Conservation (phyloP, 2,888 invertebrate species). For the Camponotus fellah region DNA sequence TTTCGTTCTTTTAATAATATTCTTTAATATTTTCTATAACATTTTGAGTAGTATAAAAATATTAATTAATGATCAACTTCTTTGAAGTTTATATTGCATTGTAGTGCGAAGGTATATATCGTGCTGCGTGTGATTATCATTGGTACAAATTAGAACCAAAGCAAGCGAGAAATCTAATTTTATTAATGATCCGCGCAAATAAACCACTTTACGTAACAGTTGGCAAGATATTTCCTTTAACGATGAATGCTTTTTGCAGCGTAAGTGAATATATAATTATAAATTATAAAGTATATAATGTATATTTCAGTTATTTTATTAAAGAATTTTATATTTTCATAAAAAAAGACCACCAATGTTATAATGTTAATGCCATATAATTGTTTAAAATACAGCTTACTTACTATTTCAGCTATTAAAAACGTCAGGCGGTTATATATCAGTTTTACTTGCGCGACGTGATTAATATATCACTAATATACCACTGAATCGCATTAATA, state of each 20-base stretch:
- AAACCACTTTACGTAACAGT: slow-evolving; percentile 63
- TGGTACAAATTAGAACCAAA: slow-evolving; percentile 47
- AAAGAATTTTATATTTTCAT: slow-evolving; percentile 8
- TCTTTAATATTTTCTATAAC: neutral
- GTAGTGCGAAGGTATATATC: slow-evolving; percentile 50
- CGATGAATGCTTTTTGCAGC: slow-evolving; percentile 58
- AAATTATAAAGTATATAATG: neutral
- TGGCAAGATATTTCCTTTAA: slow-evolving; percentile 65
- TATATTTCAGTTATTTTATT: neutral
- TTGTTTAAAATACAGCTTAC: neutral
- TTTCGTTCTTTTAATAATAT: neutral
- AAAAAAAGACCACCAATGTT: neutral
- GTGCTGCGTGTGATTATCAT: slow-evolving; percentile 41
- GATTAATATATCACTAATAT: slow-evolving; percentile 13
- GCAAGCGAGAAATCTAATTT: slow-evolving; percentile 56
- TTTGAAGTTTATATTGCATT: neutral
- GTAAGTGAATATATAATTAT: slow-evolving; percentile 50
- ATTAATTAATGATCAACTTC: neutral
- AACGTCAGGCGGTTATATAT: slow-evolving; percentile 37
- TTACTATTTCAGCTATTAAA: slow-evolving; percentile 57
- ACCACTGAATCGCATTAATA: slow-evolving; percentile 4
- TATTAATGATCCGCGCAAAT: slow-evolving; percentile 57
- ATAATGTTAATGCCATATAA: neutral
- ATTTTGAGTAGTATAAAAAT: neutral
- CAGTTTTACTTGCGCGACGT: slow-evolving; percentile 32